phyloP scores from a whole-genome alignment of 2,888 invertebrate species.

The Pyrrhosoma nymphula region DNA sequence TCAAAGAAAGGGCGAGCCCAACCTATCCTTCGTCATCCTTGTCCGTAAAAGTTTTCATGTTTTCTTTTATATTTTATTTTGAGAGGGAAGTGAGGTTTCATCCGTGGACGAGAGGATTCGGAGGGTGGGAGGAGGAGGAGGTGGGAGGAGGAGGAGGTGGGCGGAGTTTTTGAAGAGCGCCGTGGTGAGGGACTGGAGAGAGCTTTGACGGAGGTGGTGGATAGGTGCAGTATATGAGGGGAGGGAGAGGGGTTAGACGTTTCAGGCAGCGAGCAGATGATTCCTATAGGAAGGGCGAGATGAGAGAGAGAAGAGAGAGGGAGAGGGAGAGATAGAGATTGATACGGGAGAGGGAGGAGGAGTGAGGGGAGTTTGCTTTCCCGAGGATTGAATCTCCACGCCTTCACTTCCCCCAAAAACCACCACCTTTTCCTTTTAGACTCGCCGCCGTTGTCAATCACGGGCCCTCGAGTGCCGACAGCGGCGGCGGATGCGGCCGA shows the following conservation, averaged over 20 bases:
- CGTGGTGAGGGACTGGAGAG: not conserved
- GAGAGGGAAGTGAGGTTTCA: not conserved
- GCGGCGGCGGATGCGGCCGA: not conserved
- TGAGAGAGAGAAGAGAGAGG: not conserved
- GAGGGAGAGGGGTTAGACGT: not conserved
- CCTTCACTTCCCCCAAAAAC: not conserved
- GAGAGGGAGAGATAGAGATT: not conserved
- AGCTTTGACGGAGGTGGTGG: not conserved
- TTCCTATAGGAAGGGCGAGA: not conserved
- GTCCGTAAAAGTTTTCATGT: not conserved
- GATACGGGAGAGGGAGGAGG: not conserved
- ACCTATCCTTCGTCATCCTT: not conserved
- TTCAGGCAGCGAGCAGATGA: not conserved
- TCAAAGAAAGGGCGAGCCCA: constrained; percentile 12
- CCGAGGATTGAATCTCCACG: not conserved
- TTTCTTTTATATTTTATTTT: not conserved
- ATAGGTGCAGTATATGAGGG: not conserved
- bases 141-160: not conserved
- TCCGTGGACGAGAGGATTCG: not conserved
- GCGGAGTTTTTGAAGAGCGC: not conserved
- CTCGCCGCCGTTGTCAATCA: constrained; percentile 25
- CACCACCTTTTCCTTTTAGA: not conserved
- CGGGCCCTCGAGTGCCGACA: not conserved
- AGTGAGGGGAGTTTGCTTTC: constrained; percentile 20
- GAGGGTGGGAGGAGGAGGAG: not conserved